phyloP scores from a whole-genome alignment of 2,113 vertebrate genomes.

The Anhinga anhinga region DNA sequence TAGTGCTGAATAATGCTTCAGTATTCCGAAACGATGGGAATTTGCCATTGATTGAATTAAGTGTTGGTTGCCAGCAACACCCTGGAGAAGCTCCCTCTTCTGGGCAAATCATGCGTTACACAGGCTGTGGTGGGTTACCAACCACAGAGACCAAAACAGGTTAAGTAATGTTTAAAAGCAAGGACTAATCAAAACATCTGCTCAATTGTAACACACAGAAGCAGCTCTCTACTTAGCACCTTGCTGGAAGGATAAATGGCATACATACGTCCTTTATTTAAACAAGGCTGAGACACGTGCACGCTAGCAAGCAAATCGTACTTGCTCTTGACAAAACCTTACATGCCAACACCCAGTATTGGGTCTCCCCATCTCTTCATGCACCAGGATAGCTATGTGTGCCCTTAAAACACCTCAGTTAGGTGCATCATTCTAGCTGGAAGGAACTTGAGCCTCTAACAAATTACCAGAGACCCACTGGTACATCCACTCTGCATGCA shows the following conservation, averaged over 20 bases:
- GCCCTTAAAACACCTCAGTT: neutral
- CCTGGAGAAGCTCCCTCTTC: neutral
- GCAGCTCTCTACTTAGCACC: neutral
- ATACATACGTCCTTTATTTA: neutral
- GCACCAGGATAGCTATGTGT: neutral
- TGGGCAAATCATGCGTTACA: neutral
- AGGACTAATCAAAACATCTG: neutral
- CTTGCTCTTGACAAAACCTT: neutral
- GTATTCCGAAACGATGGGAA: neutral
- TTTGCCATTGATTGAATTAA: neutral
- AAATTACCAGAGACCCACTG: neutral
- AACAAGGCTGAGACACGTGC: neutral
- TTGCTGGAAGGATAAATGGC: neutral
- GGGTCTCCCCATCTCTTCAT: neutral
- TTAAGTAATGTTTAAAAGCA: neutral
- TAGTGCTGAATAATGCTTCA: neutral
- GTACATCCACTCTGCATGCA: neutral
- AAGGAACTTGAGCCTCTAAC: neutral
- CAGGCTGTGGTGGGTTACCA: neutral
- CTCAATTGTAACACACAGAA: neutral
- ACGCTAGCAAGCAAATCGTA: neutral
- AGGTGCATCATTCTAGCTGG: neutral
- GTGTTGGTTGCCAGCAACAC: neutral
- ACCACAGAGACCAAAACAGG: neutral
- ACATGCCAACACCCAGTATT: accelerated